Base-by-base conservation (phyloP, 1,140 invertebrate genomes). In the Ostrea denselamellosa region DNA sequence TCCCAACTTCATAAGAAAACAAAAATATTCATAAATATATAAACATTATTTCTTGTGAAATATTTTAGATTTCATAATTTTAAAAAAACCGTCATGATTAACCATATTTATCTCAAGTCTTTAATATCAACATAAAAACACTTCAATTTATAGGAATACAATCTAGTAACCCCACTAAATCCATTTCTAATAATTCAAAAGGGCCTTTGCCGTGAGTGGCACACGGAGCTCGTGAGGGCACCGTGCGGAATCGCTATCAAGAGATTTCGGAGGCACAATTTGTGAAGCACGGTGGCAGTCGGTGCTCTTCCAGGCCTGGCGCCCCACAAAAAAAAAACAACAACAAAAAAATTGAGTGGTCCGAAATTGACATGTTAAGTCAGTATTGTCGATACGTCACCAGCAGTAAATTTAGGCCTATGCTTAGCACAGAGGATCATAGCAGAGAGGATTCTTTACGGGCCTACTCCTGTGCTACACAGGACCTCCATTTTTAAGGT, bases 241-340 rank as follows among this genome's bases (percentile, higher is more conserved):
- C 56, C 51, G 56, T 51, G 88, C 88, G 88, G 88, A 89, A 89
- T 89, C 85, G 86, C 88, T 77, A 89, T 89, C 88, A 89, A 89
- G 85, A 89, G 85, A 89, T 89, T 89, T 89, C 88, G 88, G 85
- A 89, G 88, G 85, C 85, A 89, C 28, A 89, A 89, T 89, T 89
- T 89, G 53, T 89, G 81, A 65, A 9, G 77, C n/a, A 34, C 22
- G 85, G 88, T 86, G 85, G 88, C 85, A 86, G 88, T 86, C 86
- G 52, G 88, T 89, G 88, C 85, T 89, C 88, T 8, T 22, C 0
- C 28, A 52, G 81, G 85, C 88, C 88, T 86, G 88, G 58, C 88
- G 85, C 88, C 87, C 87, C 87, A 88, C 83, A 17, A 44, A 87
- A 82, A 7, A 68, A 28, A 85, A 7, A 54, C 53, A 54, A 54